phyloP scores from a whole-genome alignment of 2,113 vertebrate genomes.

The Kryptolebias marmoratus region DNA sequence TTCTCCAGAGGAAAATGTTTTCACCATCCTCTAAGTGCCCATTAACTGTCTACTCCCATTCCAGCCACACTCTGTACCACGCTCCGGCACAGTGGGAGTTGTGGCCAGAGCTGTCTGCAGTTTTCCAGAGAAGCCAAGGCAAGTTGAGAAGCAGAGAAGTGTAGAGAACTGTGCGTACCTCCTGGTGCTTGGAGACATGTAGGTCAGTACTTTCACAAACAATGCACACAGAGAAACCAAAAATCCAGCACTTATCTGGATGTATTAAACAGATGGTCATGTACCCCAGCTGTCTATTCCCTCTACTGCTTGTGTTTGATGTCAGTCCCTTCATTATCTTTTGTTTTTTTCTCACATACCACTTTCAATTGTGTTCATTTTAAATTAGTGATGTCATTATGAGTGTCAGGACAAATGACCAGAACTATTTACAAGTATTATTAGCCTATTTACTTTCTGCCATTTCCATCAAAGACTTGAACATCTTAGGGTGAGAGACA shows the following conservation, averaged over 20 bases:
- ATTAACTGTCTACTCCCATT: conserved; percentile 80
- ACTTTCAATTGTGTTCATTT: not conserved
- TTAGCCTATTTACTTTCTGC: conserved; percentile 91
- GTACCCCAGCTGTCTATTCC: conserved; percentile 12
- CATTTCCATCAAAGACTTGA: conserved; percentile 92
- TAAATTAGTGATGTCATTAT: not conserved
- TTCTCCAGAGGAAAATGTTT: conserved; percentile 78
- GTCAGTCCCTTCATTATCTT: conserved; percentile 67
- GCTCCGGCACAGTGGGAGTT: conserved; percentile 62
- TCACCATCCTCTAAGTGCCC: conserved; percentile 75
- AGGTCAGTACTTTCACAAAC: conserved; percentile 60
- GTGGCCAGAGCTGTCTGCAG: conserved; percentile 62
- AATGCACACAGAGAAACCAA: conserved; percentile 41
- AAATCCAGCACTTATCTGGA: conserved; percentile 17
- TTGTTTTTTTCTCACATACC: conserved; percentile 35
- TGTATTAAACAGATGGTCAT: conserved; percentile 49
- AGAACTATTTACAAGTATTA: conserved; percentile 89
- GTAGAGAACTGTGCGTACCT: conserved; percentile 39
- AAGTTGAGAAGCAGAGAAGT: conserved; percentile 14
- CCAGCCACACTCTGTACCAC: conserved; percentile 52
- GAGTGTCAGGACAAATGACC: conserved; percentile 14
- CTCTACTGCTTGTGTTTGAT: conserved; percentile 28
- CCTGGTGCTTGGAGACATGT: conserved; percentile 56
- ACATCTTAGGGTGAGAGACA: conserved; percentile 82
- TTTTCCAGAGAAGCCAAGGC: conserved; percentile 59